Base-by-base conservation (phyloP, 1,140 invertebrate species). In the Papilio dardanus region DNA sequence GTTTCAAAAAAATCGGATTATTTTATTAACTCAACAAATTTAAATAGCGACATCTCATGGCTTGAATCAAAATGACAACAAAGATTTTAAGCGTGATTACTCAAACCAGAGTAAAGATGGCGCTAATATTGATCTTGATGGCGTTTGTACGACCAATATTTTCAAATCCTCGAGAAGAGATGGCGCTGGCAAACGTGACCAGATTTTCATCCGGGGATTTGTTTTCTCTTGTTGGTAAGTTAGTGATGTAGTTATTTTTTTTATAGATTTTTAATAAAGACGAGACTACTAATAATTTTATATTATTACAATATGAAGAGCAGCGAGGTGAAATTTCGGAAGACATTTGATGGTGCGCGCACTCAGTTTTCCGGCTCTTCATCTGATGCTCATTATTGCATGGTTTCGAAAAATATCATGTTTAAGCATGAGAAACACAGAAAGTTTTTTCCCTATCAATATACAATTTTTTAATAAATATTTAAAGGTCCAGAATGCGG, bases 401-500 rank as follows among this genome's bases (percentile, higher is more conserved):
- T n/a, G n/a, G n/a, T n/a, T n/a, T n/a, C n/a, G n/a, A n/a, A n/a
- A n/a, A n/a, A n/a, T n/a, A n/a, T n/a, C n/a, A n/a, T n/a, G n/a
- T n/a, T n/a, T n/a, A n/a, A n/a, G n/a, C n/a, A n/a, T n/a, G n/a
- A n/a, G n/a, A n/a, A n/a, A n/a, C n/a, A n/a, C n/a, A n/a, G n/a
- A n/a, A n/a, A n/a, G n/a, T n/a, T n/a, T n/a, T n/a, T n/a, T n/a
- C n/a, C n/a, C n/a, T n/a, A n/a, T n/a, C n/a, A n/a, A n/a, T n/a
- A n/a, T n/a, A n/a, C n/a, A n/a, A n/a, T n/a, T n/a, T n/a, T n/a
- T n/a, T n/a, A n/a, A n/a, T 2, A 35, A 35, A 28, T 37, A 62
- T 65, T 83, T 85, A 0, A 74, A 93, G 93, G 92, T 33, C 85
- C 89, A 4, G 92, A 94, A 21, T 94, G 93, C 71, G 93, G 92